Conservation (phyloP, 2,113 vertebrate genomes). For the Oncorhynchus mykiss region DNA sequence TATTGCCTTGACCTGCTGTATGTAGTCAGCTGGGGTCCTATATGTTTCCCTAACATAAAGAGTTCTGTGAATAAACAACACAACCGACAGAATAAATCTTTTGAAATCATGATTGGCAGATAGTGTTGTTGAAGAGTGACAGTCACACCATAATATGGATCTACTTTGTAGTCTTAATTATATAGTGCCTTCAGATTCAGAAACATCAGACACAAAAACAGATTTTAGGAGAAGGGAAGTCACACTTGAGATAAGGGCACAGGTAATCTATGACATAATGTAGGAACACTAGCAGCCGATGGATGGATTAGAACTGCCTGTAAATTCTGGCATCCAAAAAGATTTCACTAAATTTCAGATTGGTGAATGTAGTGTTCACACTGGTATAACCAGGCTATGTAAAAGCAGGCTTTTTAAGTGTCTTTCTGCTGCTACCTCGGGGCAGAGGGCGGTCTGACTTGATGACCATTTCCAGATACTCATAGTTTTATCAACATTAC, state of each 20-base stretch:
- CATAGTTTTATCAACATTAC: slow-evolving; percentile 46
- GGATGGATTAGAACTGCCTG: slow-evolving; percentile 40
- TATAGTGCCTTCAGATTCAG: slow-evolving; percentile 71
- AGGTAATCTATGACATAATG: slow-evolving; percentile 15
- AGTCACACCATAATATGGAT: slow-evolving; percentile 15
- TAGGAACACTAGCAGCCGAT: slow-evolving; percentile 18
- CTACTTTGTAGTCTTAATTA: slow-evolving; percentile 16
- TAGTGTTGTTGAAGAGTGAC: slow-evolving; percentile 3
- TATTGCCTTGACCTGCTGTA: slow-evolving; percentile 27
- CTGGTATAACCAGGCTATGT: not conserved
- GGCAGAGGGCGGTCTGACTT: slow-evolving; percentile 17
- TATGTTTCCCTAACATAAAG: slow-evolving; percentile 27
- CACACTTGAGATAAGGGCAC: not conserved
- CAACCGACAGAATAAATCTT: slow-evolving; percentile 22
- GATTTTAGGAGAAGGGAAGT: slow-evolving; percentile 19
- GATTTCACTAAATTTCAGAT: not conserved
- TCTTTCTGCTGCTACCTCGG: not conserved
- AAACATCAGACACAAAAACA: slow-evolving; percentile 17
- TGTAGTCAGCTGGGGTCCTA: slow-evolving; percentile 4
- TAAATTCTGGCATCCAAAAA: not conserved
- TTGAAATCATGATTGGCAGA: slow-evolving; percentile 17
- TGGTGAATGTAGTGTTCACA: not conserved
- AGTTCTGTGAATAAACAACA: slow-evolving; percentile 35
- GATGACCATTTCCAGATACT: slow-evolving; percentile 6
- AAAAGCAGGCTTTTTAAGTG: slow-evolving; percentile 1